These are phyloP conservation scores for Ptychochromis oligacanthus DNA, from an alignment of 2,113 vertebrate species.

Conservation along the genomic window DNA sequence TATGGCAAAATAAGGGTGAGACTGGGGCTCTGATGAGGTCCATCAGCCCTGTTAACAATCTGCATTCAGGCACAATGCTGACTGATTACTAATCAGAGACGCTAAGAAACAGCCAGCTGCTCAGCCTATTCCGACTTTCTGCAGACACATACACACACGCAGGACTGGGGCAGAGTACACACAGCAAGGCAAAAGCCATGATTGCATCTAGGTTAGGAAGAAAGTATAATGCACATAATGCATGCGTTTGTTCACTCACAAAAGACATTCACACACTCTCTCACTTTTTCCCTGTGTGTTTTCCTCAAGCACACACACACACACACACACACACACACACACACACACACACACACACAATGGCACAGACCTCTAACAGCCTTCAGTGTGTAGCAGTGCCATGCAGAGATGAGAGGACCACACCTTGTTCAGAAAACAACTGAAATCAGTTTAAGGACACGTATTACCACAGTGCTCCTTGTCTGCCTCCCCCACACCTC, in stretches of 20 bases:
- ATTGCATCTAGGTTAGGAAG: constrained; percentile 58
- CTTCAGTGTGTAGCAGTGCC: constrained; percentile 70
- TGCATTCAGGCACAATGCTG: constrained; percentile 74
- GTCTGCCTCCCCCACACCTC: not conserved
- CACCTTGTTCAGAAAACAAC: constrained; percentile 72
- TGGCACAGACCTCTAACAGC: constrained; percentile 36
- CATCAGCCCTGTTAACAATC: constrained; percentile 67
- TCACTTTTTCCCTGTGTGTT: constrained; percentile 12
- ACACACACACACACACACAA: constrained; percentile 7
- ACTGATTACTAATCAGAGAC: constrained; percentile 77
- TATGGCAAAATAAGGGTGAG: constrained; percentile 41
- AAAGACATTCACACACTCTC: constrained; percentile 2
- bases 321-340: constrained; percentile 7
- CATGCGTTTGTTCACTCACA: constrained; percentile 42
- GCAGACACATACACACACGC: constrained; percentile 18
- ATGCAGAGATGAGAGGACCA: constrained; percentile 63
- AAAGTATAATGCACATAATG: constrained; percentile 41
- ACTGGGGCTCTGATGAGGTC: constrained; percentile 69
- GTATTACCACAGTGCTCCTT: constrained; percentile 43
- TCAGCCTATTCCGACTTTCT: constrained; percentile 41
- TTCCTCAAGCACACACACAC: constrained; percentile 11
- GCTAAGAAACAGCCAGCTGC: constrained; percentile 60
- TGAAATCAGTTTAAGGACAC: constrained; percentile 76
- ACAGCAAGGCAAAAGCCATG: constrained; percentile 42
- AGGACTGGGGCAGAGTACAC: constrained; percentile 15